A percentile compares a stretch with the other conserved stretches of the same genome.
These are phyloP conservation scores for Lepidochitona cinerea DNA, from an alignment of 2,888 invertebrate genomes.

Conservation along the genomic window DNA sequence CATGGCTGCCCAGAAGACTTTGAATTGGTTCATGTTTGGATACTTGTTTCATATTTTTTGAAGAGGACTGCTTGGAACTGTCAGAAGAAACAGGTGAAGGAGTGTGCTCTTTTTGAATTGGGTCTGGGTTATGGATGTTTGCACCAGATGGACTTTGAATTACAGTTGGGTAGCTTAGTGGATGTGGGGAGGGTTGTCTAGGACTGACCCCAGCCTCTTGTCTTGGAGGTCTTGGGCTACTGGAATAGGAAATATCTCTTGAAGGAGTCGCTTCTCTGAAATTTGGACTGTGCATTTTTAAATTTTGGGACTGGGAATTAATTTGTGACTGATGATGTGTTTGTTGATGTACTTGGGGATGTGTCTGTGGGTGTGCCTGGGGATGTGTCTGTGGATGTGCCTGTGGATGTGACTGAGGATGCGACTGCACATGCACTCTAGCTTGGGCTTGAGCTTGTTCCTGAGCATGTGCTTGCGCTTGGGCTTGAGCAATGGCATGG, in stretches of 20 bases:
- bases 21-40: conserved; percentile 64
- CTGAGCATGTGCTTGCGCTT: not conserved
- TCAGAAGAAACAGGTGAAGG: conserved; percentile 23
- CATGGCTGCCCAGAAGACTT: conserved; percentile 62
- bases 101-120: not conserved
- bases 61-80: conserved; percentile 15
- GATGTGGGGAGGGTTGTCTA: conserved; percentile 17
- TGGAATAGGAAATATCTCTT: conserved; percentile 16
- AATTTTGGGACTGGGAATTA: not conserved
- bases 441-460: not conserved
- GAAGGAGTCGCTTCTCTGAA: conserved; percentile 5
- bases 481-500: not conserved
- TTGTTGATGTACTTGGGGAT: not conserved
- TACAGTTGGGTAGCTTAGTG: conserved; percentile 5
- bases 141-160: not conserved
- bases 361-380: not conserved
- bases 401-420: not conserved
- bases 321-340: not conserved
- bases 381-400: not conserved
- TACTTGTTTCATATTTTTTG: conserved; percentile 30
- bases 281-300: not conserved
- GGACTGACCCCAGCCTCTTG: not conserved
- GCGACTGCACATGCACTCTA: not conserved
- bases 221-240: conserved; percentile 12
- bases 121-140: not conserved